Base-by-base conservation (phyloP, 2,888 invertebrate genomes). In the Hemaris fuciformis region DNA sequence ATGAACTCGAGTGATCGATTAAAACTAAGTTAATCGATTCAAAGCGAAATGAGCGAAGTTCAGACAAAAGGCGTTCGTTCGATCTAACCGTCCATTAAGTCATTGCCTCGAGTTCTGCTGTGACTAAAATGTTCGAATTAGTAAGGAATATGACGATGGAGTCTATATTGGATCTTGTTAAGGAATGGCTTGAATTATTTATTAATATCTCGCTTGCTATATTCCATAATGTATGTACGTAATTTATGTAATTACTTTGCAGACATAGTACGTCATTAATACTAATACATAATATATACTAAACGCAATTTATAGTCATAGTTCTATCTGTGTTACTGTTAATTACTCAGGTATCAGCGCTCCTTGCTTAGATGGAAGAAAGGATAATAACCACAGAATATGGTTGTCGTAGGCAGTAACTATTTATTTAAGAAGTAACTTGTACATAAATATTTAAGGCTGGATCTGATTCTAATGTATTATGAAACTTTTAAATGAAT, bases 61-160 rank as follows among this genome's bases (percentile, higher is more conserved):
- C 15, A 53, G 53, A 53, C 53, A 53, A 53, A 53, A 53, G 31
- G 53, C 31, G 31, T 31, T 53, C 53, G 31, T 53, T 53, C 53
- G 31, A 53, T 53, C 53, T 53, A 31, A 31, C 53, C 53, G 53
- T 31, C 53, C 53, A 53, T 53, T 53, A 53, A 53, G 31, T 53
- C 27, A 10, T 10, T 53, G 18, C 31, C 15, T 53, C 27, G 27
- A 53, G 31, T 20, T 53, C 27, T 45, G 22, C 22, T 53, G 53
- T 53, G 53, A 53, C 27, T 20, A 53, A 53, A 53, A 53, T 53
- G 53, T 31, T 53, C 53, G 31, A 53, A 31, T 31, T 53, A 20
- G 31, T 31, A 31, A 27, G 31, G 53, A 31, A 31, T 53, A 53
- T 31, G 15, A 53, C 53, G 18, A 27, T 2, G 18, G n/a, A 7